Conservation (phyloP, 2,797 vertebrate genomes). For the Rhadinocentrus ornatus region DNA sequence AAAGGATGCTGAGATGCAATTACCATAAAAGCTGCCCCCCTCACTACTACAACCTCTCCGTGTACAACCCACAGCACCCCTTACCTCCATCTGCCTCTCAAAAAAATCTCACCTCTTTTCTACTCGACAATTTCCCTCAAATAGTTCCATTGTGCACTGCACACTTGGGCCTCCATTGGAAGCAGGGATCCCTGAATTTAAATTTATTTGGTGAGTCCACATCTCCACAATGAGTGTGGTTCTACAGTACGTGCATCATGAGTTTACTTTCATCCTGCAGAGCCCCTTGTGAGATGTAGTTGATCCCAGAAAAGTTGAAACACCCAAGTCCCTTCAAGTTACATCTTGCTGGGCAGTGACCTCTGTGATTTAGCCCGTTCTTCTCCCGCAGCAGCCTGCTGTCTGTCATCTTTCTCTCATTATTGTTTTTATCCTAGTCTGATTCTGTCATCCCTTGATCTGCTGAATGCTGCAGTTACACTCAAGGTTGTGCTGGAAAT, state of each 20-base stretch:
- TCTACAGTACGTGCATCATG: constrained; percentile 25
- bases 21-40: constrained; percentile 74
- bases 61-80: constrained; percentile 45
- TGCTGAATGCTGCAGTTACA: constrained; percentile 63
- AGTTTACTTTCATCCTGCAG: constrained; percentile 35
- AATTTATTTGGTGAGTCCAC: constrained; percentile 69
- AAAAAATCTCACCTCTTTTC: constrained; percentile 60
- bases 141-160: constrained; percentile 60
- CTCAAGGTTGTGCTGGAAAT: constrained; percentile 55
- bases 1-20: constrained; percentile 77
- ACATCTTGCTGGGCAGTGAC: constrained; percentile 66
- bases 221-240: constrained; percentile 58
- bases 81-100: constrained; percentile 51
- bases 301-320: constrained; percentile 46
- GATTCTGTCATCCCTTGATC: constrained; percentile 77
- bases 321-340: constrained; percentile 60
- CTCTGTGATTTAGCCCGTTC: constrained; percentile 73
- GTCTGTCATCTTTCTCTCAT: constrained; percentile 58
- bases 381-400: constrained; percentile 42
- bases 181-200: constrained; percentile 59
- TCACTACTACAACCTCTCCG: constrained; percentile 40
- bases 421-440: constrained; percentile 73
- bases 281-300: constrained; percentile 38
- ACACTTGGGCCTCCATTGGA: constrained; percentile 50
- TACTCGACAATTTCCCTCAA: constrained; percentile 50